Conservation (phyloP, 2,888 invertebrate genomes). For the Volucella bombylans region DNA sequence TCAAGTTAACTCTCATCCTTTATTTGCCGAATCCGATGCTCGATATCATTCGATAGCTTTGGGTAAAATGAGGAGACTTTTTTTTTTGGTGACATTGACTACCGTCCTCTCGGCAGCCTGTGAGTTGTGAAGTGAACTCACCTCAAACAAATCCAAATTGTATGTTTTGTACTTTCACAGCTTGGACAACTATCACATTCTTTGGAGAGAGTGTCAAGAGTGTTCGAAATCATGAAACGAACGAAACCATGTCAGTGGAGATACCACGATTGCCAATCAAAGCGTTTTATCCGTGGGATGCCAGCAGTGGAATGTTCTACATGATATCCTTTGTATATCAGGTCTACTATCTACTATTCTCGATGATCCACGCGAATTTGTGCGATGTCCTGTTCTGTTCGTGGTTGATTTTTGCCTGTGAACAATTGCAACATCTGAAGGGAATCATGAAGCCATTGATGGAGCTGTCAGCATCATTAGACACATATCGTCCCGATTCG, state of each 20-base stretch:
- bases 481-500: constrained; percentile 89
- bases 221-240: constrained; percentile 87
- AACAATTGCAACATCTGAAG: constrained; percentile 92
- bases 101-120: constrained; percentile 86
- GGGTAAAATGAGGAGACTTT: constrained; percentile 88
- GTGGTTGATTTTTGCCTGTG: constrained; percentile 93
- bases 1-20: constrained; percentile 91
- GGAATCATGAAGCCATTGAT: constrained; percentile 93
- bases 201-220: constrained; percentile 89
- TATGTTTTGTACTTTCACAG: constrained; percentile 78
- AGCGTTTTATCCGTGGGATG: constrained; percentile 91
- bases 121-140: constrained; percentile 80
- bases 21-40: constrained; percentile 92
- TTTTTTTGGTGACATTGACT: constrained; percentile 86
- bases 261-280: constrained; percentile 89
- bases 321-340: constrained; percentile 87
- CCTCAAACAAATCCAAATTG: not conserved
- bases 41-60: constrained; percentile 89
- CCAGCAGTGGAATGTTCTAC: constrained; percentile 87
- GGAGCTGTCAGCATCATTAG: constrained; percentile 92
- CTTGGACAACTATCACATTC: constrained; percentile 91
- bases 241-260: constrained; percentile 86
- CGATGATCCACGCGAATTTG: constrained; percentile 85
- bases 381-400: constrained; percentile 91
- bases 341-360: constrained; percentile 87